These are phyloP conservation scores for Xiphophorus couchianus DNA, from an alignment of 2,113 vertebrate species.

Conservation along the genomic window DNA sequence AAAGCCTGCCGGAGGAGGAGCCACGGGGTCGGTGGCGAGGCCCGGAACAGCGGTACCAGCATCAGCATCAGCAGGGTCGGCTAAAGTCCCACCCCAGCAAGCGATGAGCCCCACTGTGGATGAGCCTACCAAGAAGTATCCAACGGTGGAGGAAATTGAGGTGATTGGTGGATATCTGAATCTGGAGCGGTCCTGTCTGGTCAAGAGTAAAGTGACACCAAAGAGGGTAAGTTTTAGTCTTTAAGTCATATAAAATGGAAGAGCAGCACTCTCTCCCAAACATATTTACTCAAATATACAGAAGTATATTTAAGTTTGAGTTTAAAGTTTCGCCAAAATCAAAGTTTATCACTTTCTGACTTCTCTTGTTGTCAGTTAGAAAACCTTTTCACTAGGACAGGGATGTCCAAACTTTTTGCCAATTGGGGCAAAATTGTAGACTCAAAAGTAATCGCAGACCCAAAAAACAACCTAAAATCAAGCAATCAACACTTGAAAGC, in stretches of 20 bases:
- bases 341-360: background rate
- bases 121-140: conserved; percentile 81
- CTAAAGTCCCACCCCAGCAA: conserved; percentile 22
- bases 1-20: conserved; percentile 37
- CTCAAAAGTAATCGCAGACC: too few relatives aligned
- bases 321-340: background rate
- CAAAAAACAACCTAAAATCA: too few relatives aligned
- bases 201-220: conserved; percentile 78
- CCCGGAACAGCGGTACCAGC: conserved; percentile 2
- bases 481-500: too few relatives aligned
- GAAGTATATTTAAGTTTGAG: background rate
- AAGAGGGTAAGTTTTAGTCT: conserved; percentile 83
- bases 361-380: conserved; percentile 12
- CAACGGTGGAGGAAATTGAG: conserved; percentile 88
- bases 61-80: background rate
- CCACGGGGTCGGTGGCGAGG: background rate
- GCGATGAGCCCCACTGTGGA: background rate
- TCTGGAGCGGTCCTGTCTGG: conserved; percentile 86
- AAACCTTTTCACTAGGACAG: conserved; percentile 53
- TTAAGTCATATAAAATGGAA: background rate
- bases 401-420: too few relatives aligned
- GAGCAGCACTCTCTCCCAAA: background rate
- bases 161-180: conserved; percentile 91
- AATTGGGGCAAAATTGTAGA: too few relatives aligned
- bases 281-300: background rate